Percentiles rank a stretch among this genome's conserved stretches.
Evolutionary conservation across 2,888 invertebrate species (phyloP).

Genomic region (Flexamia atlantica): DNA sequence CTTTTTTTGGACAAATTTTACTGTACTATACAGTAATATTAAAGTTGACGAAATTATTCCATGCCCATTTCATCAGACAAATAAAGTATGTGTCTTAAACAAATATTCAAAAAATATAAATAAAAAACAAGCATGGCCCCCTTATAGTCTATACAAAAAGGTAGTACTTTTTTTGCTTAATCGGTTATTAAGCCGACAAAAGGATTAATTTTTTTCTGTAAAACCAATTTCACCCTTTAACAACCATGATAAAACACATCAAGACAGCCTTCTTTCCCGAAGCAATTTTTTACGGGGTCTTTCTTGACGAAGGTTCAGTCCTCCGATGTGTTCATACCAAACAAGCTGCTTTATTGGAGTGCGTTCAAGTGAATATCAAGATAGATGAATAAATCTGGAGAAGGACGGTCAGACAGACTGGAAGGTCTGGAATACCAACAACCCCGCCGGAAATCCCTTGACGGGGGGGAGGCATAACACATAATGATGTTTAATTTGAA

Average conservation of each 20-base stretch:
- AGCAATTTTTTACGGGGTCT: background rate
- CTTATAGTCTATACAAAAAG: no score
- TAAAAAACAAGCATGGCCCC: no score
- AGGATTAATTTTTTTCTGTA: background rate
- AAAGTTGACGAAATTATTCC: no score
- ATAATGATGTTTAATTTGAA: background rate
- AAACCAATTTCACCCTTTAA: background rate
- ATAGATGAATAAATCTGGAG: slow-evolving; percentile 5
- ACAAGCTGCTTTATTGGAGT: background rate
- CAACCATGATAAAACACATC: background rate
- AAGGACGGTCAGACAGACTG: background rate
- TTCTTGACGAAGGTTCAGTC: slow-evolving; percentile 21
- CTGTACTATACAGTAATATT: no score
- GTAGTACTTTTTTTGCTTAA: no score
- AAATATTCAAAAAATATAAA: no score
- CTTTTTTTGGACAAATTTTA: no score
- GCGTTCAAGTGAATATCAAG: slow-evolving; percentile 34
- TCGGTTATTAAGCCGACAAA: background rate
- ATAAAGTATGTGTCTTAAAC: no score
- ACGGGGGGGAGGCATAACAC: background rate
- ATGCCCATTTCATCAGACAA: no score
- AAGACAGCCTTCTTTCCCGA: background rate
- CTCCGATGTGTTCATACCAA: background rate
- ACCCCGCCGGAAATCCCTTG: background rate
- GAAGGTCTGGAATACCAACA: slow-evolving; percentile 13